These are phyloP conservation scores for Hofmannophila pseudospretella DNA, from an alignment of 2,888 invertebrate species.

Conservation along the genomic window DNA sequence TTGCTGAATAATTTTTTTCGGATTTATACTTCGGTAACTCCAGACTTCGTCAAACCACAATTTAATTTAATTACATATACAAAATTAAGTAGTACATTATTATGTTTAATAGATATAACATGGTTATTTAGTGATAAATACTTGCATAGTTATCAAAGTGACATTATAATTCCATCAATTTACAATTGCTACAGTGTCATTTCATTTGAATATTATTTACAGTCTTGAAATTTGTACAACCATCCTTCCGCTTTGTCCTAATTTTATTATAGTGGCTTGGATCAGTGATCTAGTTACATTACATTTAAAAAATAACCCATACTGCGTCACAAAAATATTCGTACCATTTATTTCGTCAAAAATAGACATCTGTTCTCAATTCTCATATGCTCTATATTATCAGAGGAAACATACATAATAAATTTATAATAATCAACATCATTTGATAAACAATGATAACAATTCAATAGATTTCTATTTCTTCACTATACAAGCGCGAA, in stretches of 20 bases:
- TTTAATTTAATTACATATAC: too few relatives aligned
- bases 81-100: too few relatives aligned
- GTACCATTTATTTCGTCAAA: constrained; percentile 64
- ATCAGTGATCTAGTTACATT: constrained; percentile 54
- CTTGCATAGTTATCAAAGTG: neutral
- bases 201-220: constrained; percentile 45
- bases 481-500: constrained; percentile 61
- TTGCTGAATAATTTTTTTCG: too few relatives aligned
- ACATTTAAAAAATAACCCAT: constrained; percentile 66
- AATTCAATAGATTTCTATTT: constrained; percentile 66
- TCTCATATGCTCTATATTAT: constrained; percentile 60
- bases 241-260: constrained; percentile 48
- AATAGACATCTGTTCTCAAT: constrained; percentile 66
- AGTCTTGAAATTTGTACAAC: constrained; percentile 72
- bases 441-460: constrained; percentile 73
- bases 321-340: constrained; percentile 70
- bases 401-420: constrained; percentile 69
- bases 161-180: constrained; percentile 5
- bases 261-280: constrained; percentile 51
- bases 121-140: neutral
- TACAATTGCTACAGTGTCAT: constrained; percentile 11
- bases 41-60: too few relatives aligned
- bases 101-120: neutral
- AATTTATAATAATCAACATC: constrained; percentile 73
- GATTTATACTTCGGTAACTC: too few relatives aligned